These are phyloP conservation scores for Archilochus colubris DNA, from an alignment of 2,113 vertebrate genomes.

Conservation along the genomic window DNA sequence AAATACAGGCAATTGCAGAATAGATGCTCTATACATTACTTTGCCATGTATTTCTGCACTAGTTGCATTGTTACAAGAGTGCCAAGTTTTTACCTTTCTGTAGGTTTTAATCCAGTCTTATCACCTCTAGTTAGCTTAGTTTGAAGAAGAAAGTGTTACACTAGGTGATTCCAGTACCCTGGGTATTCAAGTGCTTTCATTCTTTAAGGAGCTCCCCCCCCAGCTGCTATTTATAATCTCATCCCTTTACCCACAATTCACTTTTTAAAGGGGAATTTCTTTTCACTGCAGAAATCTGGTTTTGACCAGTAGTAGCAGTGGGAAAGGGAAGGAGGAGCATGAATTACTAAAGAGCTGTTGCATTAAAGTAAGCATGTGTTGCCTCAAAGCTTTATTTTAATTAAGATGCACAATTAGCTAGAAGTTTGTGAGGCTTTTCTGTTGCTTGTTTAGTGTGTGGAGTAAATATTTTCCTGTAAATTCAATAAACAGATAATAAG, in stretches of 20 bases:
- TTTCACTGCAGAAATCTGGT: not conserved
- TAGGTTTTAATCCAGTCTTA: not conserved
- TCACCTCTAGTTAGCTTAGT: not conserved
- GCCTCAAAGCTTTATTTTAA: not conserved
- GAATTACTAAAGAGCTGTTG: not conserved
- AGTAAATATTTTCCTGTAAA: not conserved
- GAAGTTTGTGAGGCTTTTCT: not conserved
- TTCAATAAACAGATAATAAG: not conserved
- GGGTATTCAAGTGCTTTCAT: not conserved
- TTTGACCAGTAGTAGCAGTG: constrained; percentile 9
- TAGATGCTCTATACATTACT: not conserved
- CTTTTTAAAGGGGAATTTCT: constrained; percentile 49
- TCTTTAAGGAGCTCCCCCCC: constrained; percentile 7
- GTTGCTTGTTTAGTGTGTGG: not conserved
- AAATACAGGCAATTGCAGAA: not conserved
- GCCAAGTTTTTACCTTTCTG: not conserved
- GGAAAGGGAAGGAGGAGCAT: not conserved
- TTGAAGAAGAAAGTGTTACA: not conserved
- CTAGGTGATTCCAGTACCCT: not conserved
- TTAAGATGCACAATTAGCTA: not conserved
- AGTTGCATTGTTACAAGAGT: not conserved
- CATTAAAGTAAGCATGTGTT: not conserved
- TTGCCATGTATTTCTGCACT: not conserved
- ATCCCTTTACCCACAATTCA: constrained; percentile 42
- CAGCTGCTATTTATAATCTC: constrained; percentile 60